Evolutionary conservation across 2,797 vertebrate genomes (phyloP).

Genomic region (Rhinella marina): DNA sequence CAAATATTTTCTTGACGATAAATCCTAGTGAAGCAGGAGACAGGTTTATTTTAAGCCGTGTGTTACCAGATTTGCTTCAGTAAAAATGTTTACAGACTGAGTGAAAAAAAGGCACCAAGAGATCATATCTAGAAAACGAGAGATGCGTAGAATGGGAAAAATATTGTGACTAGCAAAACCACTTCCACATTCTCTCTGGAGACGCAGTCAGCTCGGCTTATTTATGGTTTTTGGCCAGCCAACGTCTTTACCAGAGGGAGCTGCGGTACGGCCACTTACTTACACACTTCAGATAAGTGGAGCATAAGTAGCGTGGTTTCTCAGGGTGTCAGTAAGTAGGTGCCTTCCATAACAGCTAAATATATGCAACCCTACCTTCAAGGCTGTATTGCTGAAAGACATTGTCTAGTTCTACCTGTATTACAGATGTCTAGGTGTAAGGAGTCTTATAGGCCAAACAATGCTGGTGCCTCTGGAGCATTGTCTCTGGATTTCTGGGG

Average conservation of each 20-base stretch:
- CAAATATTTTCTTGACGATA: constrained; percentile 46
- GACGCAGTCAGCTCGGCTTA: constrained; percentile 23
- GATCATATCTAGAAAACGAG: constrained; percentile 44
- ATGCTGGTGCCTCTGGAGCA: no score
- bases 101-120: constrained; percentile 45
- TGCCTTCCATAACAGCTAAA: background rate
- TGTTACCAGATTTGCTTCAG: constrained; percentile 41
- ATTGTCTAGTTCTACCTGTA: no score
- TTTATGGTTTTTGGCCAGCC: constrained; percentile 25
- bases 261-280: background rate
- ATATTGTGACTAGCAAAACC: constrained; percentile 50
- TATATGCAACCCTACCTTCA: background rate
- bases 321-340: background rate
- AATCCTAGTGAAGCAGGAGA: constrained; percentile 31
- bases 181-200: constrained; percentile 47
- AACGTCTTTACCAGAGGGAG: background rate
- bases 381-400: background rate
- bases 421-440: no score
- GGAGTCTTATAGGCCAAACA: no score
- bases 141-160: constrained; percentile 32
- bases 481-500: no score
- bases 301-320: background rate
- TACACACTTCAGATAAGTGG: constrained; percentile 37
- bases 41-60: constrained; percentile 52
- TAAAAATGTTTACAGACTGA: constrained; percentile 55